A percentile compares a stretch with the other conserved stretches of the same genome.
phyloP scores from a whole-genome alignment of 2,113 vertebrate genomes.

The Poeciliopsis prolifica region DNA sequence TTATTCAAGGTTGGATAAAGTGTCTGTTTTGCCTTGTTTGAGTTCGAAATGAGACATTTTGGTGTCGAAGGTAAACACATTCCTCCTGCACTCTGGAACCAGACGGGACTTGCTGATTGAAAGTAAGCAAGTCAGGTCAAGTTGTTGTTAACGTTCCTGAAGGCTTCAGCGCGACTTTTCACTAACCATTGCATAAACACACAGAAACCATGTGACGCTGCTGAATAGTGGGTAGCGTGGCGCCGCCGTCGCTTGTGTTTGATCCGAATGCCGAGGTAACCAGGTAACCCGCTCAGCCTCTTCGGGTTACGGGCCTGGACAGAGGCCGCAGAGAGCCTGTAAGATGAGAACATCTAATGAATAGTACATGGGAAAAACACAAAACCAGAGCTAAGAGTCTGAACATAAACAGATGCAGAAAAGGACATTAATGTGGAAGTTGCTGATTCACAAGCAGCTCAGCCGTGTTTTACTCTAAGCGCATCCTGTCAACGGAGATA shows the following conservation, averaged over 20 bases:
- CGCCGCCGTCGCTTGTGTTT: conserved; percentile 28
- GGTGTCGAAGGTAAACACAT: conserved; percentile 36
- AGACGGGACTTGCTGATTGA: conserved; percentile 41
- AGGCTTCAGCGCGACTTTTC: conserved; percentile 18
- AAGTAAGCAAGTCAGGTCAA: conserved; percentile 60
- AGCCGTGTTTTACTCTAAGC: conserved; percentile 10
- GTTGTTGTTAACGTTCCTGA: conserved; percentile 34
- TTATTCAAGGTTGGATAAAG: not conserved
- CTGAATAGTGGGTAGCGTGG: not conserved
- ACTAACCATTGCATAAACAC: not conserved
- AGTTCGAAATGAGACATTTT: conserved; percentile 12
- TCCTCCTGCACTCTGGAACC: conserved; percentile 46
- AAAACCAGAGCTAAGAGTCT: not conserved
- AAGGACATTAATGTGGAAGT: conserved; percentile 17
- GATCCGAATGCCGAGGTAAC: conserved; percentile 41
- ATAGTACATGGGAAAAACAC: conserved; percentile 64
- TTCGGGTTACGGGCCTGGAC: conserved; percentile 54
- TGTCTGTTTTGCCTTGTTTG: not conserved
- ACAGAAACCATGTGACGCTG: not conserved
- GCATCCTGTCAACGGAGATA: conserved; percentile 1
- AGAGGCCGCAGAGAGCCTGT: conserved; percentile 47
- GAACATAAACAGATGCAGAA: conserved; percentile 11
- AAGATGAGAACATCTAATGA: conserved; percentile 65
- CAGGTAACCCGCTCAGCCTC: conserved; percentile 58
- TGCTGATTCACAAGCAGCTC: conserved; percentile 16